These are phyloP conservation scores for Yponomeuta plumbellus DNA, from an alignment of 2,888 invertebrate genomes.

Conservation along the genomic window DNA sequence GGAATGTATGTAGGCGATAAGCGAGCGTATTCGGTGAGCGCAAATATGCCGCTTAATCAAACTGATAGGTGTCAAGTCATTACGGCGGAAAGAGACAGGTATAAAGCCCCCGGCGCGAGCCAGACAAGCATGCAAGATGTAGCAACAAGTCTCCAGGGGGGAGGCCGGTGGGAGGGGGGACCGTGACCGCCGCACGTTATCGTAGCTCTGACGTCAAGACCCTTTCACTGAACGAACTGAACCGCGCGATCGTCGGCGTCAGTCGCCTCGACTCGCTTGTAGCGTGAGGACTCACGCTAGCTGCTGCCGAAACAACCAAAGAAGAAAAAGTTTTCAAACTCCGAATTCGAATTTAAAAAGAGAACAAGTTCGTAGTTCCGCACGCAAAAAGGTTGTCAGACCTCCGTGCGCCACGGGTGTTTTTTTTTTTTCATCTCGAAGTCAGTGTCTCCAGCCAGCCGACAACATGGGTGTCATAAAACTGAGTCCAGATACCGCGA, in stretches of 20 bases:
- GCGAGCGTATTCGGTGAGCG: slow-evolving; percentile 34
- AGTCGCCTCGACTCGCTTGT: slow-evolving; percentile 75
- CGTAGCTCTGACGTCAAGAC: slow-evolving; percentile 76
- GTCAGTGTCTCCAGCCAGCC: neutral
- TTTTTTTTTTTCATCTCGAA: neutral
- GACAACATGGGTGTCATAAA: slow-evolving; percentile 65
- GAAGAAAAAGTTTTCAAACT: neutral
- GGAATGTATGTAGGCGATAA: neutral
- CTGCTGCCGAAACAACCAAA: slow-evolving; percentile 24
- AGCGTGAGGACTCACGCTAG: slow-evolving; percentile 42
- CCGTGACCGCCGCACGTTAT: slow-evolving; percentile 47
- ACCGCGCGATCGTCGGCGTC: slow-evolving; percentile 40
- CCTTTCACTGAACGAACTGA: slow-evolving; percentile 69
- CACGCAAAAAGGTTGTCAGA: slow-evolving; percentile 54
- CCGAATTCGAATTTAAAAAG: neutral
- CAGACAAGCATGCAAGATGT: slow-evolving; percentile 46
- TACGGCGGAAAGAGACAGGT: slow-evolving; percentile 48
- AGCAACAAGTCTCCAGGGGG: slow-evolving; percentile 61
- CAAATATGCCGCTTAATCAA: slow-evolving; percentile 42
- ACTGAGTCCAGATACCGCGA: slow-evolving; percentile 62
- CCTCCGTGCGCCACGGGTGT: slow-evolving; percentile 44
- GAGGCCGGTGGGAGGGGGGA: slow-evolving; percentile 32
- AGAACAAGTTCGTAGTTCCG: neutral
- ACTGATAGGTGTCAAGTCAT: slow-evolving; percentile 44
- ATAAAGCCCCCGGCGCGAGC: slow-evolving; percentile 31